Base-by-base conservation (phyloP, 1,140 invertebrate species). In the Acromyrmex echinatior region DNA sequence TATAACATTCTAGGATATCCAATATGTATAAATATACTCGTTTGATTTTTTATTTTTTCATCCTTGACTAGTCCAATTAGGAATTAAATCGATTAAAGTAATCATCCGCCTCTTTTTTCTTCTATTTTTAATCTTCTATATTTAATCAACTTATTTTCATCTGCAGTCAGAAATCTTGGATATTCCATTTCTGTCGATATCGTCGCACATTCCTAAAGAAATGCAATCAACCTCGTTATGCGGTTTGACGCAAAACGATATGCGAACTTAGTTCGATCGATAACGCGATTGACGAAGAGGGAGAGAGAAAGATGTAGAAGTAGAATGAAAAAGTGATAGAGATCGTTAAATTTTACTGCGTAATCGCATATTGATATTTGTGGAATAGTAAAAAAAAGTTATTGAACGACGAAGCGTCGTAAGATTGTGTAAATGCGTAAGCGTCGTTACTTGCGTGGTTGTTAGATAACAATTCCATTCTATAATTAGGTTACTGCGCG, bases 401-500 rank as follows among this genome's bases (percentile, higher is more conserved):
- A 84, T 84, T 56, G 56, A 5, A 49, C 56, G 56, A 39, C 14
- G n/a, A 76, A 51, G 1, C 5, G 39, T 45, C 5, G 39, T 45
- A 74, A 49, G 68, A 74, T 62, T 82, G 39, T 53, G 56, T 63
- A 51, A 35, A 76, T 62, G 56, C 39, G 70, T 84, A 62, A 74
- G 70, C 53, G 28, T 39, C 62, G 25, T 65, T 49, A 79, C 7
- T 56, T 28, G 62, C 21, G n/a, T 16, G 7, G 53, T 45, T 35
- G 25, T 76, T 84, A 84, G 70, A 84, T 84, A 84, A 81, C 78
- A 35, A 81, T 71, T 71, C 49, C 31, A 21, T 25, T 74, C 56
- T 84, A 84, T 84, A 84, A 63, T 84, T 84, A 84, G 68, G 45
- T 76, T 76, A 63, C 56, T 84, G 56, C 80, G 56, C 56, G 56